Percentiles rank a stretch among this genome's conserved stretches.
These are phyloP conservation scores for Hedychridium roseum DNA, from an alignment of 2,888 invertebrate species.

Conservation along the genomic window DNA sequence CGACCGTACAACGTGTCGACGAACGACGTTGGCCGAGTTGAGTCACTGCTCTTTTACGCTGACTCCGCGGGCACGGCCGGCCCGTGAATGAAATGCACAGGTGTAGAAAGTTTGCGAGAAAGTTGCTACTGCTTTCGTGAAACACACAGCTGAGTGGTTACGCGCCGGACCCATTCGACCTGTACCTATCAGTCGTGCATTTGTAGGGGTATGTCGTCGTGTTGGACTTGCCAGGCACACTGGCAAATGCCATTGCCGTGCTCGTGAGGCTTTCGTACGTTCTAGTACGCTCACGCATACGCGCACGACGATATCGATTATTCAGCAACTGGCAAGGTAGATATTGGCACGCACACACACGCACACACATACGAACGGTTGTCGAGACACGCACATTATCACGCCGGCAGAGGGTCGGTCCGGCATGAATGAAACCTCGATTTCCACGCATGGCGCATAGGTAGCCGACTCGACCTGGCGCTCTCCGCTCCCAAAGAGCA, in stretches of 20 bases:
- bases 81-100: slow-evolving; percentile 50
- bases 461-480: slow-evolving; percentile 30
- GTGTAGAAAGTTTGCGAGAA: slow-evolving; percentile 56
- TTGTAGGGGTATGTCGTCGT: too few relatives aligned
- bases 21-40: too few relatives aligned
- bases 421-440: slow-evolving; percentile 57
- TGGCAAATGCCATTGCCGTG: slow-evolving; percentile 33
- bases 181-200: too few relatives aligned
- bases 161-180: too few relatives aligned
- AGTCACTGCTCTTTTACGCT: too few relatives aligned
- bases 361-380: slow-evolving; percentile 13
- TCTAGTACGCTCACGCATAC: slow-evolving; percentile 3
- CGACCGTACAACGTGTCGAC: too few relatives aligned
- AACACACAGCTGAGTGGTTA: slow-evolving; percentile 19
- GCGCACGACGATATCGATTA: slow-evolving; percentile 16
- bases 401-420: slow-evolving; percentile 17
- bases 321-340: slow-evolving; percentile 15
- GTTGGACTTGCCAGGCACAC: too few relatives aligned
- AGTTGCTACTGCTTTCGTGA: slow-evolving; percentile 38
- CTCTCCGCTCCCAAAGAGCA: slow-evolving; percentile 14
- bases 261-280: slow-evolving; percentile 16
- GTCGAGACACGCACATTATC: neutral
- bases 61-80: slow-evolving; percentile 26
- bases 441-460: slow-evolving; percentile 50
- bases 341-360: slow-evolving; percentile 22